Conservation (phyloP, 2,888 invertebrate genomes). For the Plebejus argus region DNA sequence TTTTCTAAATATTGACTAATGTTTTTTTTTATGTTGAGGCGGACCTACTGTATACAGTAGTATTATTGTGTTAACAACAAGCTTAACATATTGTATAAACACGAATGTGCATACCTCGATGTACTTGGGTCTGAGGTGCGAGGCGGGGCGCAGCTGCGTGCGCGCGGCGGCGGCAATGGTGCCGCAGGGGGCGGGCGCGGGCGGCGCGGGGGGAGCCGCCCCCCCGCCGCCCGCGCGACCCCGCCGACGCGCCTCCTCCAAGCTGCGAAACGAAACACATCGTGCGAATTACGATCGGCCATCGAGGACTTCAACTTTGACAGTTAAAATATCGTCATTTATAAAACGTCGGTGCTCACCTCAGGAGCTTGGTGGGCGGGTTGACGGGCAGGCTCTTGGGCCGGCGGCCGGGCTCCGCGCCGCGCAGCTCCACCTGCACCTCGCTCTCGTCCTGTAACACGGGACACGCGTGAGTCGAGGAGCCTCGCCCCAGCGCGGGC, state of each 20-base stretch:
- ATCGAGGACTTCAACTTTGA: background rate
- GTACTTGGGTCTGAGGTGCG: slow-evolving; percentile 83
- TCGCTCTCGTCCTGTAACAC: slow-evolving; percentile 55
- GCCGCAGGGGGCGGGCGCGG: slow-evolving; percentile 48
- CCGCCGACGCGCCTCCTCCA: slow-evolving; percentile 72
- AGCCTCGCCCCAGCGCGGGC: background rate
- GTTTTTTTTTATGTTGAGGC: too few species aligned
- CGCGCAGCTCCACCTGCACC: slow-evolving; percentile 61
- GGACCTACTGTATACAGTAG: too few species aligned
- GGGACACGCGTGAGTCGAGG: background rate
- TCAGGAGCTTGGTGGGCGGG: slow-evolving; percentile 93
- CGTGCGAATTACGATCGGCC: background rate
- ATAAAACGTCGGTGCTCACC: slow-evolving; percentile 58
- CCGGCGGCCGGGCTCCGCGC: slow-evolving; percentile 77
- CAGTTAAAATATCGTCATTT: background rate
- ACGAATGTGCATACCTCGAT: slow-evolving; percentile 82
- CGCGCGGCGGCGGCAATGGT: slow-evolving; percentile 56
- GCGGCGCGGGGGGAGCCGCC: slow-evolving; percentile 36
- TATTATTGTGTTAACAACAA: too few species aligned
- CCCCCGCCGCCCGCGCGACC: slow-evolving; percentile 46
- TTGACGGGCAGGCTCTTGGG: slow-evolving; percentile 96
- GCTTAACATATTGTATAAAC: slow-evolving; percentile 1
- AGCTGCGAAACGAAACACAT: slow-evolving; percentile 46
- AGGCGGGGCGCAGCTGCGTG: slow-evolving; percentile 67
- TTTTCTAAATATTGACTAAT: too few species aligned